Conservation (phyloP, 2,113 vertebrate genomes). For the Phaethon lepturus region DNA sequence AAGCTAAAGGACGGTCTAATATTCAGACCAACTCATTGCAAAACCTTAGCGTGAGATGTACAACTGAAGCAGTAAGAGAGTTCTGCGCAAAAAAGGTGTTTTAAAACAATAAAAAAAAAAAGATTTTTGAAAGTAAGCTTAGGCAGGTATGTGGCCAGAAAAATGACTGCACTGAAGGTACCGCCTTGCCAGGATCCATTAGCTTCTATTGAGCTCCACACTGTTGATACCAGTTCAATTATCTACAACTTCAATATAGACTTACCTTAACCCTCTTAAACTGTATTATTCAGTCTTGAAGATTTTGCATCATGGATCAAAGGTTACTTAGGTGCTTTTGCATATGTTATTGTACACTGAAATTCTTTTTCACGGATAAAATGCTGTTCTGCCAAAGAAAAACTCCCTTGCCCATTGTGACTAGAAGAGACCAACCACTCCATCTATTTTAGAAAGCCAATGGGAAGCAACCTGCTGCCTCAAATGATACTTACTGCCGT, state of each 20-base stretch:
- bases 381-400: neutral
- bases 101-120: neutral
- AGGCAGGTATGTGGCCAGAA: neutral
- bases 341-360: neutral
- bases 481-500: neutral
- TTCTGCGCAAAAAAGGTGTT: neutral
- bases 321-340: neutral
- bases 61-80: neutral
- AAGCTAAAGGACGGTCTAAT: neutral
- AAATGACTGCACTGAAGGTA: neutral
- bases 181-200: neutral
- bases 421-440: neutral
- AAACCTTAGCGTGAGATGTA: neutral
- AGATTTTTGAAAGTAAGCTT: neutral
- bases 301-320: neutral
- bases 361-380: neutral
- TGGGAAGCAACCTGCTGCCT: neutral
- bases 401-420: neutral
- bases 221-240: neutral
- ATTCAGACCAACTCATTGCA: neutral
- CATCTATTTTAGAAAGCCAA: neutral
- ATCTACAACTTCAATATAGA: neutral
- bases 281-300: neutral
- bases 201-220: neutral
- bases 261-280: neutral